Base-by-base conservation (phyloP, 92 coral and sea anemone genomes). In the Desmophyllum pertusum region DNA sequence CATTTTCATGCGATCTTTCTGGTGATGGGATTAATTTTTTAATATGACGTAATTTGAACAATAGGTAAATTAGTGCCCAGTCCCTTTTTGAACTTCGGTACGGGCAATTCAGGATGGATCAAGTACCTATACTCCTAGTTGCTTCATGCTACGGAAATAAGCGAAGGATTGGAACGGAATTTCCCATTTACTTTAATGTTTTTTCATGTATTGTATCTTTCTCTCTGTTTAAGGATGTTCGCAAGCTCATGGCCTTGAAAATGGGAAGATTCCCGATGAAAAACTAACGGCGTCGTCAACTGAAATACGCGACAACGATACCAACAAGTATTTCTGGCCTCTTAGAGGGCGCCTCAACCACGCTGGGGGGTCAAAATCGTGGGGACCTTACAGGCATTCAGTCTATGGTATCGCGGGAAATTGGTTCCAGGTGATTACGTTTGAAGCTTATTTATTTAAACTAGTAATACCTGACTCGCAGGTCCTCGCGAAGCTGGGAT, bases 161-260 rank as follows among this genome's bases (percentile, higher is more conserved):
- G 33, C 15, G 52, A 10, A 46, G 15, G 52, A 33, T 65, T 70
- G 10, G 5, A 7, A 25, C 27, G 31, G 30, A 40, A 4, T 70
- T 41, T 41, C 17, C 75, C 0, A 10, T 11, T 23, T 40, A 36
- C 17, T 11, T 36, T 19, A 53, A n/a, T n/a, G n/a, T n/a, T n/a
- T 23, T 69, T 40, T 37, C 43, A 25, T 39, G n/a, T 40, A 2
- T 29, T 48, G 9, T 46, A 18, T 48, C 42, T 11, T 7, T 40
- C 6, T 65, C 23, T 39, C 21, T 33, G 35, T 48, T 31, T 80
- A 36, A 89, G 93, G 62, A 14, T 90, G 93, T 50, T 86, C 77
- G 6, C 35, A 45, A 18, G 83, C 94, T 36, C 63, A 87, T 73
- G 98, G 98, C 14, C 80, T 95, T 91, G 89, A 89, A 77, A 78